Conservation (phyloP, 2,797 vertebrate species). For the Sphenopsis melanotis region DNA sequence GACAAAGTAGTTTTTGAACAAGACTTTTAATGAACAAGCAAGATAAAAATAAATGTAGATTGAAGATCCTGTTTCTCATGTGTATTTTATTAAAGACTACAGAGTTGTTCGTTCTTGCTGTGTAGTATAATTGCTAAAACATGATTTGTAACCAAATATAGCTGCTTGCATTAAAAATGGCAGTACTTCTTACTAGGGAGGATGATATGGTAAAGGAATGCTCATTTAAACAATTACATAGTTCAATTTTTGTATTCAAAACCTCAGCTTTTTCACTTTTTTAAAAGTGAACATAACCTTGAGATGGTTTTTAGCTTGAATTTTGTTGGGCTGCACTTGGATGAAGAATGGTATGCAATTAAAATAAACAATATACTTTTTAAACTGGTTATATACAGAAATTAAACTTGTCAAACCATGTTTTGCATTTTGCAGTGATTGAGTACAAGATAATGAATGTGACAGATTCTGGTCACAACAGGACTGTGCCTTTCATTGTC, state of each 20-base stretch:
- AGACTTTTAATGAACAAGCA: not conserved
- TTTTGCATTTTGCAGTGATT: not conserved
- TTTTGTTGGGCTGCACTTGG: not conserved
- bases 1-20: not conserved
- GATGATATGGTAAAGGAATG: constrained; percentile 41
- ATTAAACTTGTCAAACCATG: not conserved
- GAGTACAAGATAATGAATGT: not conserved
- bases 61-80: constrained; percentile 58
- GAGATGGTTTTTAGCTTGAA: not conserved
- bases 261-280: not conserved
- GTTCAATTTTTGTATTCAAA: not conserved
- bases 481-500: not conserved
- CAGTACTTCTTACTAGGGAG: constrained; percentile 16
- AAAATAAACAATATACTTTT: constrained; percentile 2
- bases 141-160: constrained; percentile 68
- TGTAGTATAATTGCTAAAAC: constrained; percentile 64
- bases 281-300: not conserved
- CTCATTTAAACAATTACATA: constrained; percentile 39
- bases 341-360: not conserved
- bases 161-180: constrained; percentile 38
- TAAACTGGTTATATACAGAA: not conserved
- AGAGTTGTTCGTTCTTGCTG: constrained; percentile 62
- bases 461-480: not conserved
- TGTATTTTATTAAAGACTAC: constrained; percentile 59
- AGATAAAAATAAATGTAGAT: constrained; percentile 66